Conservation (phyloP, 1,140 invertebrate species). For the Plutomurus gul region DNA sequence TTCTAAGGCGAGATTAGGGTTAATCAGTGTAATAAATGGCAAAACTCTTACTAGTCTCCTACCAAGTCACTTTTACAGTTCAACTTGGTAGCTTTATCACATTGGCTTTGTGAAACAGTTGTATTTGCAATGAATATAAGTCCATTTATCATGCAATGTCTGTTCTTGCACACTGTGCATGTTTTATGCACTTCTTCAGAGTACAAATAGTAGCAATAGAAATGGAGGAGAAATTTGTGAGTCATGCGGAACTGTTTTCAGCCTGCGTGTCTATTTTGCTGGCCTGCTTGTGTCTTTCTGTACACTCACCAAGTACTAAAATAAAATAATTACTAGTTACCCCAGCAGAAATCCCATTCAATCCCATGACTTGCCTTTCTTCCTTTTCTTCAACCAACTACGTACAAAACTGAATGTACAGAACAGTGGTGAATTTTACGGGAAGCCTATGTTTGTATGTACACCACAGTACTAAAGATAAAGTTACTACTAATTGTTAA, state of each 20-base stretch:
- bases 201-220: too few species aligned
- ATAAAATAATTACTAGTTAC: constrained; percentile 19
- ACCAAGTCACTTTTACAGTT: constrained; percentile 26
- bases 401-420: too few species aligned
- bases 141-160: background rate
- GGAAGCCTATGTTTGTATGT: too few species aligned
- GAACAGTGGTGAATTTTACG: too few species aligned
- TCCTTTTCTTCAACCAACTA: background rate
- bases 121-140: background rate
- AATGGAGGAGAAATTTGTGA: constrained; percentile 7
- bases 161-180: too few species aligned
- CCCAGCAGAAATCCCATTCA: constrained; percentile 13
- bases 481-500: too few species aligned
- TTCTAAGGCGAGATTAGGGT: constrained; percentile 22
- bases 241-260: background rate
- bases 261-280: constrained; percentile 12
- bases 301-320: constrained; percentile 18
- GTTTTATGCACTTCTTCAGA: too few species aligned
- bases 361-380: background rate
- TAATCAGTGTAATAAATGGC: constrained; percentile 29
- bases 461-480: too few species aligned
- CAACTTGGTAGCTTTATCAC: background rate
- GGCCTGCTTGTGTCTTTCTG: background rate
- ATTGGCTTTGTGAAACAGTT: background rate
- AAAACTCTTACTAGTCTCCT: background rate